Evolutionary conservation across 2,888 invertebrate species (phyloP).

Genomic region (Dolichopus griseipennis): DNA sequence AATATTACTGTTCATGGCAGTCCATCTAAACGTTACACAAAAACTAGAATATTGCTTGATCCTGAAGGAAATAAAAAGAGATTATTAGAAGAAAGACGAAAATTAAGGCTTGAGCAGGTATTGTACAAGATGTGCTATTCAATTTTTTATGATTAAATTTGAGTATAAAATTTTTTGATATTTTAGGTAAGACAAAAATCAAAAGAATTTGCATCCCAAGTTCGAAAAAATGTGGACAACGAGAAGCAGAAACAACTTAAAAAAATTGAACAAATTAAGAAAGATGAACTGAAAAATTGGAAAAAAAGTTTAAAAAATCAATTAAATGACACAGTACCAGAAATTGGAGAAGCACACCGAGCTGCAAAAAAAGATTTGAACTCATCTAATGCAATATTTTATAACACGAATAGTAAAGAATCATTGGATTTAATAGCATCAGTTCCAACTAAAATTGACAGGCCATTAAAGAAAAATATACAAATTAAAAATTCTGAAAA

Average conservation of each 20-base stretch:
- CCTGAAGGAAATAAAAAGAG: constrained; percentile 47
- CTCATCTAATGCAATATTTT: not conserved
- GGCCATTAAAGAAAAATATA: not conserved
- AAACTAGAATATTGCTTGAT: constrained; percentile 47
- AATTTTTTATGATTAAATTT: no score
- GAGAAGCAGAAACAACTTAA: constrained; percentile 46
- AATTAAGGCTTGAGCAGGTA: constrained; percentile 53
- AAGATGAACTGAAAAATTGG: constrained; percentile 45
- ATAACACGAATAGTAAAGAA: not conserved
- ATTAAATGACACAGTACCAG: constrained; percentile 7
- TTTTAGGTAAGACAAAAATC: constrained; percentile 57
- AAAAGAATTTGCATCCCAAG: constrained; percentile 49
- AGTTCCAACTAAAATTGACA: not conserved
- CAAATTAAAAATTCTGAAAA: not conserved
- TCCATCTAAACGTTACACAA: constrained; percentile 44
- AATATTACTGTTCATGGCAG: constrained; percentile 52
- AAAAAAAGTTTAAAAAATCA: constrained; percentile 37
- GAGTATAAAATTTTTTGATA: constrained; percentile 16
- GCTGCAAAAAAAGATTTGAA: constrained; percentile 14
- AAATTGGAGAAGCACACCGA: constrained; percentile 18
- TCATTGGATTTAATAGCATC: not conserved
- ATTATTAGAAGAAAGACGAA: constrained; percentile 49
- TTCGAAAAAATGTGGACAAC: constrained; percentile 47
- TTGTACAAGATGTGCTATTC: no score
- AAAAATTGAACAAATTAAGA: constrained; percentile 45